These are phyloP conservation scores for Heliconius himera DNA, from an alignment of 1,140 invertebrate genomes.

Conservation along the genomic window DNA sequence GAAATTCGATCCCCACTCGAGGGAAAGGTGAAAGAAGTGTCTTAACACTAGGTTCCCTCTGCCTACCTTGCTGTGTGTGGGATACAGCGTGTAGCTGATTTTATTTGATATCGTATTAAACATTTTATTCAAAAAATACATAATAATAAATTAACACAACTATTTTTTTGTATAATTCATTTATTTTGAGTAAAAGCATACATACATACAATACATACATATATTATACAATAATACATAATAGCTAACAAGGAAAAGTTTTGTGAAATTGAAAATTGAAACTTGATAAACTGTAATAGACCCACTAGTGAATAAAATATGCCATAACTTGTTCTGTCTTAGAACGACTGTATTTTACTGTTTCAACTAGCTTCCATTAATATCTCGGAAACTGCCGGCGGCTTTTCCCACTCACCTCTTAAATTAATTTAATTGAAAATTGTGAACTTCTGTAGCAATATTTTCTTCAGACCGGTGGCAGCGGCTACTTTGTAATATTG, in stretches of 20 bases:
- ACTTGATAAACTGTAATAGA: constrained; percentile 9
- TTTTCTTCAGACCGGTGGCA: neutral
- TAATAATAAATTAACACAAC: too few species aligned
- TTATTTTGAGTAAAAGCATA: too few species aligned
- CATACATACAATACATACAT: neutral
- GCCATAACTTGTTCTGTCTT: constrained; percentile 17
- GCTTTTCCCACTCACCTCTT: constrained; percentile 18
- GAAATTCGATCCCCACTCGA: too few species aligned
- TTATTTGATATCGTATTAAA: too few species aligned
- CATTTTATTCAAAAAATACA: too few species aligned
- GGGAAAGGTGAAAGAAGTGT: too few species aligned
- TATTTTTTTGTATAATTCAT: too few species aligned
- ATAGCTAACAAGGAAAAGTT: neutral
- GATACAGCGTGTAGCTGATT: too few species aligned
- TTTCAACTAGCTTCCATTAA: constrained; percentile 25
- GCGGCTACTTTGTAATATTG: constrained; percentile 1
- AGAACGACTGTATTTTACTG: constrained; percentile 22
- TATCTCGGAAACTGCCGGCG: constrained; percentile 26
- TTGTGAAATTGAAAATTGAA: neutral
- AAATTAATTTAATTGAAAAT: constrained; percentile 31
- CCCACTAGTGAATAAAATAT: constrained; percentile 19
- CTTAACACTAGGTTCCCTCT: too few species aligned
- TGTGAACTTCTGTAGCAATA: constrained; percentile 10
- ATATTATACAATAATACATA: neutral
- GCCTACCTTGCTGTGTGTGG: too few species aligned